These are phyloP conservation scores for Lochmaea capreae DNA, from an alignment of 2,888 invertebrate genomes.

Conservation along the genomic window DNA sequence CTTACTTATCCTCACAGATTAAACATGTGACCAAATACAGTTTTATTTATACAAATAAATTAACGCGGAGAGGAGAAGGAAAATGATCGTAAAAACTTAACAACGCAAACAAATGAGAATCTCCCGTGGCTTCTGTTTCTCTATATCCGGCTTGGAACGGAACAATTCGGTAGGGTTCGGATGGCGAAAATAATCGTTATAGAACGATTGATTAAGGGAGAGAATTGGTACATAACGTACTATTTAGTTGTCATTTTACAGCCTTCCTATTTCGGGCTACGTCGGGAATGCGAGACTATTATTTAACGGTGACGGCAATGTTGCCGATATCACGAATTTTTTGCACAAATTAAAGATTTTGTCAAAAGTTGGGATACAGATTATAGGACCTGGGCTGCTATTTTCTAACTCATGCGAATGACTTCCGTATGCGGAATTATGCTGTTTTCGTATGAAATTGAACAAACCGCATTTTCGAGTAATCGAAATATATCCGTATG, in stretches of 20 bases:
- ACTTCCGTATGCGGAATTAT: too few species aligned
- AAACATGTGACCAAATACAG: not conserved
- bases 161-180: constrained; percentile 5
- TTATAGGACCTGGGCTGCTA: too few species aligned
- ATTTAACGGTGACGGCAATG: not conserved
- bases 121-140: not conserved
- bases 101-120: constrained; percentile 20
- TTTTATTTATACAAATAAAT: not conserved
- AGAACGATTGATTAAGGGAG: constrained; percentile 9
- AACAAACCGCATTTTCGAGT: too few species aligned
- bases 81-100: not conserved
- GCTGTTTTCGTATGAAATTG: too few species aligned
- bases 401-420: too few species aligned
- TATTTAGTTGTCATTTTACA: constrained; percentile 18
- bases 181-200: constrained; percentile 17
- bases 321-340: not conserved
- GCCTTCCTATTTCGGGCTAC: constrained; percentile 22
- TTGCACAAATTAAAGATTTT: not conserved
- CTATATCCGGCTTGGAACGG: constrained; percentile 3
- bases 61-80: not conserved
- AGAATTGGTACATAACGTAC: constrained; percentile 14
- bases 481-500: too few species aligned
- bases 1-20: not conserved
- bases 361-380: not conserved
- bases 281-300: constrained; percentile 26